phyloP scores from a whole-genome alignment of 2,888 invertebrate species.

The Stomorhina lunata region DNA sequence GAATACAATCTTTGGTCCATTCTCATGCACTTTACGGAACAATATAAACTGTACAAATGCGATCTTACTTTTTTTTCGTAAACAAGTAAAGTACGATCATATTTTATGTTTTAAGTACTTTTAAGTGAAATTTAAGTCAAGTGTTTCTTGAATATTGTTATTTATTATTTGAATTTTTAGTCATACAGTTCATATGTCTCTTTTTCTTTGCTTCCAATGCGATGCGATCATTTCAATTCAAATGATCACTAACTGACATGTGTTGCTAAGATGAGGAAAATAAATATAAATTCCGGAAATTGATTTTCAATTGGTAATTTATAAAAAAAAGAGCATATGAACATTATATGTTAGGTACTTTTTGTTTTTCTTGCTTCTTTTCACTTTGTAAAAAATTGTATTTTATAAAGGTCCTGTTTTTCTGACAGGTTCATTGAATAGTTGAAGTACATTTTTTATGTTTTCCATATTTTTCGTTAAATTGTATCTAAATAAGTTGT shows the following conservation, averaged over 20 bases:
- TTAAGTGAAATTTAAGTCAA: constrained; percentile 58
- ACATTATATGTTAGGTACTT: not conserved
- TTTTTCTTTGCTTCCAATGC: no score
- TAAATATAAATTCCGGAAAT: constrained; percentile 55
- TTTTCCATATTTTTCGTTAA: no score
- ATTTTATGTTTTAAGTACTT: constrained; percentile 41
- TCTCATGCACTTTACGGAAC: not conserved
- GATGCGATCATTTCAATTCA: constrained; percentile 34
- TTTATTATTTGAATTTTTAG: constrained; percentile 3
- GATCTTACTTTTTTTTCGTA: no score
- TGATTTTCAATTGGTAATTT: constrained; percentile 52
- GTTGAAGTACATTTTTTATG: no score
- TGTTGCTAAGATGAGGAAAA: constrained; percentile 5
- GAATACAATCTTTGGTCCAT: no score
- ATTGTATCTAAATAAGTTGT: no score
- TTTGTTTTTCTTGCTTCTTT: not conserved
- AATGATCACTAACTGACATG: constrained; percentile 44
- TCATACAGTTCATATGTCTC: not conserved
- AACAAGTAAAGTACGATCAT: not conserved
- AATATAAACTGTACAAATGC: not conserved
- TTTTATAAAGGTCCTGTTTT: no score
- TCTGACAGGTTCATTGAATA: no score
- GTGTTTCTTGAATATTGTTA: constrained; percentile 41
- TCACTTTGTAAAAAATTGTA: not conserved
- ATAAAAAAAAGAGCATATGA: no score